These are phyloP conservation scores for Habroteleia sp. DNA, from an alignment of 2,888 invertebrate genomes.

Conservation along the genomic window DNA sequence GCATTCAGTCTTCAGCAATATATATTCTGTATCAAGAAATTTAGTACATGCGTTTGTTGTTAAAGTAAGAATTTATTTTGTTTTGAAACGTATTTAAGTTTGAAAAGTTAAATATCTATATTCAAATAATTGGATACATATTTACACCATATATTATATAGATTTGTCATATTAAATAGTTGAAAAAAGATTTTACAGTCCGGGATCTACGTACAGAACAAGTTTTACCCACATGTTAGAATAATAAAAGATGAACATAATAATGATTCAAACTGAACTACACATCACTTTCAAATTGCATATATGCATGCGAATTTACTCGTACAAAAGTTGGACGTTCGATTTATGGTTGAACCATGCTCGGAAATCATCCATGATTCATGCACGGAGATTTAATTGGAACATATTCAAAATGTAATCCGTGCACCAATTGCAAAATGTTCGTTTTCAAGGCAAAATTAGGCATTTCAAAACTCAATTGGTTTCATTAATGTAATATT, in stretches of 20 bases:
- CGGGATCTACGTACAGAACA: background rate
- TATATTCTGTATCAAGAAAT: too few species aligned
- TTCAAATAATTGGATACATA: too few species aligned
- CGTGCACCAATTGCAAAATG: conserved; percentile 9
- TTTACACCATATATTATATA: too few species aligned
- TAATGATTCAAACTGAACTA: conserved; percentile 14
- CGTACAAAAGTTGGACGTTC: conserved; percentile 5
- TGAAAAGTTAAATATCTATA: too few species aligned
- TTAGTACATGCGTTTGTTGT: too few species aligned
- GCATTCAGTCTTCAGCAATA: too few species aligned
- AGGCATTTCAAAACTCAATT: too few species aligned
- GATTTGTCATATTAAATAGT: too few species aligned
- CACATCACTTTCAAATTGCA: conserved; percentile 27
- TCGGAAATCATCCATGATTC: conserved; percentile 41
- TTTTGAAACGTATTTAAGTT: too few species aligned
- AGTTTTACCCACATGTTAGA: background rate
- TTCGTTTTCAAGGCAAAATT: background rate
- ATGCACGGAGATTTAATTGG: conserved; percentile 36
- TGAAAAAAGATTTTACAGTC: background rate
- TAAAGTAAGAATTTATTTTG: too few species aligned
- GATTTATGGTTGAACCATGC: conserved; percentile 18
- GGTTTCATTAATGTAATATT: too few species aligned
- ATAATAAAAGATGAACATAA: conserved; percentile 5
- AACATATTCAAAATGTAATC: conserved; percentile 18
- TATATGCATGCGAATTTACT: conserved; percentile 25